Percentiles rank a stretch among this genome's conserved stretches.
These are phyloP conservation scores for Python bivittatus DNA, from an alignment of 2,113 vertebrate genomes.

Conservation along the genomic window DNA sequence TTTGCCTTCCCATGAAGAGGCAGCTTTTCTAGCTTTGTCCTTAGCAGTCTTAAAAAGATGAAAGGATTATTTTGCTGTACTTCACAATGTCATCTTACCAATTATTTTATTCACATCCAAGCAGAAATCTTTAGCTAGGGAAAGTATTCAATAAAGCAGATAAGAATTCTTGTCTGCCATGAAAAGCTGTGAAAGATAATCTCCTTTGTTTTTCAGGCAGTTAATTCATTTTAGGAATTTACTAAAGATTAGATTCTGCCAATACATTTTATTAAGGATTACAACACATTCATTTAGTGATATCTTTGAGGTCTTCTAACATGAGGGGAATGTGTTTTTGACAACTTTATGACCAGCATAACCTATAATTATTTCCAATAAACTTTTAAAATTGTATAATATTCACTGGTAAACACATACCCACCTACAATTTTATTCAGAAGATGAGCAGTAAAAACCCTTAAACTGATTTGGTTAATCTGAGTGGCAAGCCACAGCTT, in stretches of 20 bases:
- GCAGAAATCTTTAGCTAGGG: conserved; percentile 15
- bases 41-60: background rate
- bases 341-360: background rate
- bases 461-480: background rate
- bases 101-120: conserved; percentile 25
- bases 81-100: conserved; percentile 14
- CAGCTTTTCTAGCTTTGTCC: background rate
- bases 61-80: background rate
- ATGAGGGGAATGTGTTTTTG: background rate
- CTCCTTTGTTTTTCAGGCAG: conserved; percentile 17
- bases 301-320: background rate
- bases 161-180: conserved; percentile 10
- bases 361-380: background rate
- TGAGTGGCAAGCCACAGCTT: background rate
- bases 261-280: conserved; percentile 15
- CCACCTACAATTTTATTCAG: no score
- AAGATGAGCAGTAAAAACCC: background rate
- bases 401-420: background rate
- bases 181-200: conserved; percentile 24
- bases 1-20: background rate
- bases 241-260: conserved; percentile 3
- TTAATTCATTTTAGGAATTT: conserved; percentile 23
- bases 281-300: background rate
- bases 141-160: conserved; percentile 22
- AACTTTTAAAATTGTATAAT: background rate